Base-by-base conservation (phyloP, 2,113 vertebrate genomes). In the Centropus bengalensis region DNA sequence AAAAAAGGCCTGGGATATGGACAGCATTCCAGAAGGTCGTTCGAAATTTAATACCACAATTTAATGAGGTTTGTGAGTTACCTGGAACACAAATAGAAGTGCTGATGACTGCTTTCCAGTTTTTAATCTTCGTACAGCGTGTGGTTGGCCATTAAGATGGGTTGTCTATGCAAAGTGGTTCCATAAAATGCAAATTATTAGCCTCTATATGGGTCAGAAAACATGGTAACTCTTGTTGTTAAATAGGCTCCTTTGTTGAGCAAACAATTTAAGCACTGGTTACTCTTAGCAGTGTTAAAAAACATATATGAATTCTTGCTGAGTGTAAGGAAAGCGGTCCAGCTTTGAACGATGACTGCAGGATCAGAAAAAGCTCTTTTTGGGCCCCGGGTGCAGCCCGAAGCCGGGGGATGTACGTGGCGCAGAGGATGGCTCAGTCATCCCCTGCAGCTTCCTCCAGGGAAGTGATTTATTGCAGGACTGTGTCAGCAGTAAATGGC, bases 181-280 rank as follows among this genome's bases (percentile, higher is more conserved):
- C 87, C 64, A 88, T 94, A 91, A 95, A 88, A 82, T 91, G 71
- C 70, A 93, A 87, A 92, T 96, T 82, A 93, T 16, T 91, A 66
- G 24, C 49, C 94, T 96, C 84, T 92, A 21, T 93, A 79, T 96
- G 93, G 89, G 91, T 94, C 94, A 95, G 82, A 85, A 96, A 95
- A 71, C 47, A 86, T 67, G n/a, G 51, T 86, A 88, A 81, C 60
- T 75, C 70, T 66, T 56, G 32, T 80, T 54, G 84, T 82, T 54
- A 70, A 52, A 22, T 14, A 28, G 59, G 36, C 66, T 73, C 59
- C 40, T 96, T 94, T 97, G 52, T 92, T 97, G 96, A 77, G 84
- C 93, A 94, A 89, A 84, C 49, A 51, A 80, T 68, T 84, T 78
- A 95, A 85, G 49, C 20, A 12, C 47, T 19, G 49, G 56, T 93